A percentile compares a stretch with the other conserved stretches of the same genome.
Evolutionary conservation across 2,888 invertebrate genomes (phyloP).

Genomic region (Trachelus tabidus): DNA sequence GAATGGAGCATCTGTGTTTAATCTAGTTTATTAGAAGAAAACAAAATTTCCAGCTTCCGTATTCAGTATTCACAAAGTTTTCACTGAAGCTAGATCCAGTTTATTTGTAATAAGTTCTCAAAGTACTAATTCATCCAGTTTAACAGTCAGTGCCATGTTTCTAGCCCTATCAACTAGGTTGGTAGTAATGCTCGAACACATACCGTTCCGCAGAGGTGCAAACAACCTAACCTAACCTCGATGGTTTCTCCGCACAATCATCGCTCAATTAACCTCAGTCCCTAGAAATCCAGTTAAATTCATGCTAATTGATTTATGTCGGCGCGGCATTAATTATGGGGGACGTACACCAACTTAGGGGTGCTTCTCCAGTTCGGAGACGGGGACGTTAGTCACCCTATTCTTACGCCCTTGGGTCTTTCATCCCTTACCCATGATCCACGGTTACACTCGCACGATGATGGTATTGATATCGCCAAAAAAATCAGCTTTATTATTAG

Average conservation of each 20-base stretch:
- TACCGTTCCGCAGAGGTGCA: background rate
- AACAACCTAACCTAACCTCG: constrained; percentile 11
- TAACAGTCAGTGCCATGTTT: background rate
- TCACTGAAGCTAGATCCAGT: background rate
- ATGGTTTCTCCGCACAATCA: constrained; percentile 13
- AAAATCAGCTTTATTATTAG: background rate
- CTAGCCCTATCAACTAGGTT: background rate
- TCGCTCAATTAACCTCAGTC: constrained; percentile 21
- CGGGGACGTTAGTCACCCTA: background rate
- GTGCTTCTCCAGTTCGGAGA: background rate
- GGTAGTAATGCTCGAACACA: background rate
- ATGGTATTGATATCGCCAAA: background rate
- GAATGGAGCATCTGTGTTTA: background rate
- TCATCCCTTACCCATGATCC: background rate
- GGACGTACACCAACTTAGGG: background rate
- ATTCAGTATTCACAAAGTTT: background rate
- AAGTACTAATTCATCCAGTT: background rate
- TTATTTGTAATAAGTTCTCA: background rate
- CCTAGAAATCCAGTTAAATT: constrained; percentile 24
- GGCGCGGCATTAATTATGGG: constrained; percentile 18
- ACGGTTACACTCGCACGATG: background rate
- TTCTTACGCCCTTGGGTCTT: background rate
- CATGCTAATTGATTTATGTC: constrained; percentile 23
- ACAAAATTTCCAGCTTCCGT: background rate
- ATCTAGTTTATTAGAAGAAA: background rate